Conservation (phyloP, 2,113 vertebrate genomes). For the Corythornis vintsioides region DNA sequence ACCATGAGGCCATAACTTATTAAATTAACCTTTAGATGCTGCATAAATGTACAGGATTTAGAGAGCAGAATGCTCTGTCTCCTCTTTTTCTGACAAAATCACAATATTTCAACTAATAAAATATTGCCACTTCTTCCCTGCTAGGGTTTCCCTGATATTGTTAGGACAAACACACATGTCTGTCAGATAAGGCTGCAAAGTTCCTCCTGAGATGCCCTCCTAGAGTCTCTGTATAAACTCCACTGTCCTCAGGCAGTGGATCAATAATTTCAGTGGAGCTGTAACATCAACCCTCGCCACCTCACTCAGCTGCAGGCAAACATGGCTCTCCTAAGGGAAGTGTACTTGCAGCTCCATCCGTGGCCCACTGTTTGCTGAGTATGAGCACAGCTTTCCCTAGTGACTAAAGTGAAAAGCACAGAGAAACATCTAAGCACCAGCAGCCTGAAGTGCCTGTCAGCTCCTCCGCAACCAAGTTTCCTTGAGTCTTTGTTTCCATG, state of each 20-base stretch:
- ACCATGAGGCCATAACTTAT: conserved; percentile 42
- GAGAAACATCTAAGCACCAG: background rate
- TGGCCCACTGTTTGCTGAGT: background rate
- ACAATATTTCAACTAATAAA: conserved; percentile 57
- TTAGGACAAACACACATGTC: conserved; percentile 29
- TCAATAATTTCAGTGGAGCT: background rate
- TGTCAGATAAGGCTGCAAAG: conserved; percentile 55
- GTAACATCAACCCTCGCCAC: background rate
- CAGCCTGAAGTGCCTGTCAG: conserved; percentile 26
- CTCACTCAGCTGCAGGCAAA: background rate
- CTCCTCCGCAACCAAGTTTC: background rate
- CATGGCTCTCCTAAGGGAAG: background rate
- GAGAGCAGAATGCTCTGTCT: conserved; percentile 15
- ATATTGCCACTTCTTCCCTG: conserved; percentile 59
- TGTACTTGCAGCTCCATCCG: background rate
- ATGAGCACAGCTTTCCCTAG: background rate
- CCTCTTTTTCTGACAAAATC: conserved; percentile 25
- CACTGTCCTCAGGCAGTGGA: background rate
- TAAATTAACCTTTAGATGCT: conserved; percentile 50
- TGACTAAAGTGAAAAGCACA: background rate
- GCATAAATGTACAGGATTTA: conserved; percentile 4
- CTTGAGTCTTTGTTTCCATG: background rate
- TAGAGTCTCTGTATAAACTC: background rate
- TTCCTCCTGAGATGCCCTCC: conserved; percentile 49
- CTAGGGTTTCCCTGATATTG: conserved; percentile 40